Evolutionary conservation across 2,888 invertebrate species (phyloP).

Genomic region (Drosophila meridiana): DNA sequence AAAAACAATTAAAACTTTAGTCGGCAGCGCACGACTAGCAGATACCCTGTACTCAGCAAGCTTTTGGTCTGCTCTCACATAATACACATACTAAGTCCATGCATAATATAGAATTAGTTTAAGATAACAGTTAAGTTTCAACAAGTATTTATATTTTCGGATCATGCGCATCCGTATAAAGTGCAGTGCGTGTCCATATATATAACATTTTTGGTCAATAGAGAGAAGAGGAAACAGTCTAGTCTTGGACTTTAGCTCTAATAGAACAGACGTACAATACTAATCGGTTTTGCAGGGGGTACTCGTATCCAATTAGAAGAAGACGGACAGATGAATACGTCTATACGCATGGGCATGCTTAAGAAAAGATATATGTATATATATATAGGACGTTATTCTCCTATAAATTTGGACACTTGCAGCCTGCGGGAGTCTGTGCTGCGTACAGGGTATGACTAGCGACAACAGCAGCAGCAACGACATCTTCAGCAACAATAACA

Average conservation of each 20-base stretch:
- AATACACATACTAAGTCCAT: background rate
- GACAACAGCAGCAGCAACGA: conserved; percentile 27
- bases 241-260: background rate
- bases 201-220: background rate
- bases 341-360: no score
- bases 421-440: no score
- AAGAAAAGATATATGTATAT: no score
- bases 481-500: conserved; percentile 26
- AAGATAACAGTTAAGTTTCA: no score
- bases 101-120: no score
- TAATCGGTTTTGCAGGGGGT: background rate
- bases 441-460: conserved; percentile 1
- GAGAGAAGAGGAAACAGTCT: background rate
- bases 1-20: conserved; percentile 1
- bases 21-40: background rate
- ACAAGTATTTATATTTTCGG: no score
- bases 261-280: background rate
- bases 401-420: background rate
- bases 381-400: no score
- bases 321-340: background rate
- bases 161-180: no score
- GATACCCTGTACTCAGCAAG: background rate
- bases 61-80: background rate
- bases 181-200: no score
- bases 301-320: no score